Evolutionary conservation across 1,140 invertebrate genomes (phyloP).

Genomic region (Probaryconus sp.): DNA sequence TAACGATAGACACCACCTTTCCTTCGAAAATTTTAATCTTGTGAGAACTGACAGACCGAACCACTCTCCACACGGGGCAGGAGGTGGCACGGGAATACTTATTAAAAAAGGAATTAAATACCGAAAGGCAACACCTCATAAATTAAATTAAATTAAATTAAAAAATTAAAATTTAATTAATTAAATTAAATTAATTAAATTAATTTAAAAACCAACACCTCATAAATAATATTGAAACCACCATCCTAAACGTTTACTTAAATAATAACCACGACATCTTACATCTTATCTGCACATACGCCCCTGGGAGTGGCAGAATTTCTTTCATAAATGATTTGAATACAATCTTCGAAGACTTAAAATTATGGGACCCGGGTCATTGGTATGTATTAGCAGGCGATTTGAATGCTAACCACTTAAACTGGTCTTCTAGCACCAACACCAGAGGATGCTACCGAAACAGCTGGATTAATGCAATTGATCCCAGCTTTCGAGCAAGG

Average conservation of each 20-base stretch:
- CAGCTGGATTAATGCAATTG: too few relatives aligned
- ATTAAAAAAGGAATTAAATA: slow-evolving; percentile 25
- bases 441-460: too few relatives aligned
- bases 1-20: slow-evolving; percentile 24
- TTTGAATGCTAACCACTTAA: background rate
- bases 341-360: slow-evolving; percentile 3
- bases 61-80: slow-evolving; percentile 17
- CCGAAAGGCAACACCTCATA: too few relatives aligned
- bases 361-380: background rate
- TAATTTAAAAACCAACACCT: background rate
- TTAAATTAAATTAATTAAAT: slow-evolving; percentile 3
- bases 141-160: too few relatives aligned
- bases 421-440: too few relatives aligned
- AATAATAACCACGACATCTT: background rate
- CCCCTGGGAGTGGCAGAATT: background rate
- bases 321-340: background rate
- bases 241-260: slow-evolving; percentile 7
- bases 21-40: slow-evolving; percentile 31
- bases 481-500: too few relatives aligned
- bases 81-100: slow-evolving; percentile 30
- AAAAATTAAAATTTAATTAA: too few relatives aligned
- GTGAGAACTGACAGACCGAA: slow-evolving; percentile 19
- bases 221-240: slow-evolving; percentile 16
- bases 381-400: slow-evolving; percentile 4
- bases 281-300: slow-evolving; percentile 6